Conservation (phyloP, 2,113 vertebrate genomes). For the Ursus arctos region DNA sequence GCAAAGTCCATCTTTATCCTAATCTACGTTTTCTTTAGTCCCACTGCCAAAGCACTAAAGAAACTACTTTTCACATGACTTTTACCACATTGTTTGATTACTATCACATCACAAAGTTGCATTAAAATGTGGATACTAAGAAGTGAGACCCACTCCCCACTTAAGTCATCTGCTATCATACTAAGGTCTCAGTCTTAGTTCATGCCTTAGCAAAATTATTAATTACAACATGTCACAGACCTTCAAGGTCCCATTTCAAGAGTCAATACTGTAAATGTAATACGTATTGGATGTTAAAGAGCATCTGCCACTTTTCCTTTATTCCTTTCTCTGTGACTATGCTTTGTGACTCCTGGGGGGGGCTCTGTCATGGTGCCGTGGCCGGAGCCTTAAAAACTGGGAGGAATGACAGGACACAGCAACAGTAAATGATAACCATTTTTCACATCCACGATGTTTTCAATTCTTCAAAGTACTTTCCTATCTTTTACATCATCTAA, state of each 20-base stretch:
- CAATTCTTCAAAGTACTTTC: neutral
- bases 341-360: neutral
- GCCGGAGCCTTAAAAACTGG: neutral
- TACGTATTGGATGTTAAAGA: neutral
- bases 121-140: neutral
- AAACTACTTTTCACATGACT: neutral
- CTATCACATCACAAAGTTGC: neutral
- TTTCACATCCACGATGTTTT: neutral
- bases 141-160: neutral
- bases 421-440: neutral
- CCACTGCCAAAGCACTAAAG: neutral
- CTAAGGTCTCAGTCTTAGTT: neutral
- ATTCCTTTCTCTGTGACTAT: neutral
- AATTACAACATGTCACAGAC: neutral
- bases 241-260: neutral
- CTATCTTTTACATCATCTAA: neutral
- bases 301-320: neutral
- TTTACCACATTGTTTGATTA: neutral
- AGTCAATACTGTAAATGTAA: neutral
- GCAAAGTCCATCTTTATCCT: neutral
- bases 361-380: neutral
- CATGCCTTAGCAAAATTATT: neutral
- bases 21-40: neutral
- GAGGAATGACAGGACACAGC: neutral
- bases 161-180: neutral